phyloP scores from a whole-genome alignment of 37 sponge, comb jelly and placozoan species.

The Haliclona indistincta region DNA sequence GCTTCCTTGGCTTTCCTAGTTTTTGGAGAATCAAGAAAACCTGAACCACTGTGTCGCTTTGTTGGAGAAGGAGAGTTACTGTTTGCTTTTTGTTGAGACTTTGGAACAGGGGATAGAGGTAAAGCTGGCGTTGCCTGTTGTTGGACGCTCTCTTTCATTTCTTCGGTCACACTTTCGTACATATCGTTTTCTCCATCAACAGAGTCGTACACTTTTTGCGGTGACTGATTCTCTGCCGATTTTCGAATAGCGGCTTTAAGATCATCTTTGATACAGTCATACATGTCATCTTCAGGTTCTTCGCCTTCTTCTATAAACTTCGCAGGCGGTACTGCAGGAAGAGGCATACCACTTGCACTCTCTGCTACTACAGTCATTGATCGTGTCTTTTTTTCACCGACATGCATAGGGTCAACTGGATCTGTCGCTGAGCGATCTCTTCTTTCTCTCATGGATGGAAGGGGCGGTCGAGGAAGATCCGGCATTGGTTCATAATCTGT shows the following conservation, averaged over 20 bases:
- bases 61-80: background rate
- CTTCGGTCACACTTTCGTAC: conserved; percentile 65
- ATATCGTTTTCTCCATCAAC: conserved; percentile 43
- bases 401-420: conserved; percentile 22
- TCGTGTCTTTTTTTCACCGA: background rate
- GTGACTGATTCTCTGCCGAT: no score
- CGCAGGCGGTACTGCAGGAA: conserved; percentile 33
- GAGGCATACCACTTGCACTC: conserved; percentile 20
- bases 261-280: conserved; percentile 45
- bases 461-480: conserved; percentile 38
- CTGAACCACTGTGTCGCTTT: background rate
- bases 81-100: background rate
- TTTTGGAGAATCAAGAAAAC: background rate
- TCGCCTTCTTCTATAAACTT: background rate
- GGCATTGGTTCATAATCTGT: conserved; percentile 1
- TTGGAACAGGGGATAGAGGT: background rate
- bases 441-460: background rate
- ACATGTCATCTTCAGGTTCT: conserved; percentile 13
- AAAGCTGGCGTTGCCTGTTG: background rate
- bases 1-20: background rate
- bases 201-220: conserved; percentile 44
- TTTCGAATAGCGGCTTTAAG: background rate
- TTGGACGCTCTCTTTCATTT: conserved; percentile 15
- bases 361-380: no score
- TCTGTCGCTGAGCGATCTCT: conserved; percentile 34